Conservation (phyloP, 1,140 invertebrate genomes). For the Drosophila mauritiana region DNA sequence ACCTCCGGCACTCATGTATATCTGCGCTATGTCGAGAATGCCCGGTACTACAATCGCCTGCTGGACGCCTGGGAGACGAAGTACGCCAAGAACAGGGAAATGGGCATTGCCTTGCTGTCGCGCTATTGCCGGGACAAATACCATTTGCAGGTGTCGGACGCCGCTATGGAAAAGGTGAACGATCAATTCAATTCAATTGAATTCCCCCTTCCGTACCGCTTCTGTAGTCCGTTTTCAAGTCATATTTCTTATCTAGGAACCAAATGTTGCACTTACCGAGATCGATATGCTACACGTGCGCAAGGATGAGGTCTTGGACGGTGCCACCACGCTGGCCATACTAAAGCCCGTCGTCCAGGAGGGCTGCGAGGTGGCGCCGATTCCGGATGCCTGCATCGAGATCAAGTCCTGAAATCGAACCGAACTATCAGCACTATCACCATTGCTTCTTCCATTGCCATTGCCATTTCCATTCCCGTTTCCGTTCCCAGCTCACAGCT, state of each 20-base stretch:
- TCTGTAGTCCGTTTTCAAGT: conserved; percentile 3
- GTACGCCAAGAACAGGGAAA: conserved; percentile 88
- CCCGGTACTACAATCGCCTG: conserved; percentile 96
- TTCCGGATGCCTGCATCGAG: conserved; percentile 22
- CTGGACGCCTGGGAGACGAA: conserved; percentile 96
- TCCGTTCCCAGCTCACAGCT: neutral
- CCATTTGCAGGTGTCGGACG: conserved; percentile 88
- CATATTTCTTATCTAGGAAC: conserved; percentile 59
- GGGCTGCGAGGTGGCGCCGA: conserved; percentile 18
- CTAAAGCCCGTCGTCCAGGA: conserved; percentile 37
- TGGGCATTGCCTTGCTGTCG: conserved; percentile 88
- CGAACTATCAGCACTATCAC: neutral
- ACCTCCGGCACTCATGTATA: conserved; percentile 91
- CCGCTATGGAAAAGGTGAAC: conserved; percentile 78
- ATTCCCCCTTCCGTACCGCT: conserved; percentile 5
- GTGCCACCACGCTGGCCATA: conserved; percentile 36
- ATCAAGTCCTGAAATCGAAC: conserved; percentile 24
- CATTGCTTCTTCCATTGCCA: conserved; percentile 1
- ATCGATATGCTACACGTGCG: conserved; percentile 81
- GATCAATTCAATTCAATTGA: neutral
- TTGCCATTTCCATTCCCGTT: conserved; percentile 5
- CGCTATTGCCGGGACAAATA: conserved; percentile 89
- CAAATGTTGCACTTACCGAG: conserved; percentile 75
- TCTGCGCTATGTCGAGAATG: conserved; percentile 92
- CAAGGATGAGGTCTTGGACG: conserved; percentile 67